Conservation (phyloP, 2,113 vertebrate genomes). For the Spheniscus mendiculus region DNA sequence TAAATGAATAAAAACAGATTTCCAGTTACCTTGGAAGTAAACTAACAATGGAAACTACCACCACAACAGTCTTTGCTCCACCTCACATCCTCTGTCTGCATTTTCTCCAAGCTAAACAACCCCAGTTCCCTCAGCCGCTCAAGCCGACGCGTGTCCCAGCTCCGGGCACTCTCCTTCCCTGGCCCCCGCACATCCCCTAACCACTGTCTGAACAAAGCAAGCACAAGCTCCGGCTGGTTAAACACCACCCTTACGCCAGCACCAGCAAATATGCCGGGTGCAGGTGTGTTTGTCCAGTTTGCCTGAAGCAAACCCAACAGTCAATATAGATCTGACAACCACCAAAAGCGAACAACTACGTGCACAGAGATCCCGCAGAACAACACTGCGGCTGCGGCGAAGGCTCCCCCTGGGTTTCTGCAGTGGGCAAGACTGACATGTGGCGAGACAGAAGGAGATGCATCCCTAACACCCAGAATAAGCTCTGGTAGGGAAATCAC, state of each 20-base stretch:
- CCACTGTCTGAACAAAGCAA: neutral
- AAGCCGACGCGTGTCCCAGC: fast-evolving
- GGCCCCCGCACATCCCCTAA: neutral
- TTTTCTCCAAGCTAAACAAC: no score
- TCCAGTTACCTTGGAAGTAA: neutral
- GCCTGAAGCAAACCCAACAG: neutral
- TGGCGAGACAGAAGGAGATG: neutral
- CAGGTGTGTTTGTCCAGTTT: neutral
- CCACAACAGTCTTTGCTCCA: neutral
- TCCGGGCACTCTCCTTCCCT: neutral
- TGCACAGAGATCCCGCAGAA: neutral
- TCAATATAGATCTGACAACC: neutral
- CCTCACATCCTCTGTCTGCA: fast-evolving
- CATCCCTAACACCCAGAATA: neutral
- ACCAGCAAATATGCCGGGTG: fast-evolving
- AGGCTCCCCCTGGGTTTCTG: neutral
- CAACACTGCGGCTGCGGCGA: fast-evolving
- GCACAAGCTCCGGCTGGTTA: neutral
- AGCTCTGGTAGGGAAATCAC: neutral
- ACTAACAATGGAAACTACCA: neutral
- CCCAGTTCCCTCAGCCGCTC: no score
- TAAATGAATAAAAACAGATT: neutral
- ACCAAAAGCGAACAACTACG: neutral
- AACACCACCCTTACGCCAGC: neutral
- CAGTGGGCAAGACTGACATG: neutral